phyloP scores from a whole-genome alignment of 2,888 invertebrate species.

The Seira ritae region DNA sequence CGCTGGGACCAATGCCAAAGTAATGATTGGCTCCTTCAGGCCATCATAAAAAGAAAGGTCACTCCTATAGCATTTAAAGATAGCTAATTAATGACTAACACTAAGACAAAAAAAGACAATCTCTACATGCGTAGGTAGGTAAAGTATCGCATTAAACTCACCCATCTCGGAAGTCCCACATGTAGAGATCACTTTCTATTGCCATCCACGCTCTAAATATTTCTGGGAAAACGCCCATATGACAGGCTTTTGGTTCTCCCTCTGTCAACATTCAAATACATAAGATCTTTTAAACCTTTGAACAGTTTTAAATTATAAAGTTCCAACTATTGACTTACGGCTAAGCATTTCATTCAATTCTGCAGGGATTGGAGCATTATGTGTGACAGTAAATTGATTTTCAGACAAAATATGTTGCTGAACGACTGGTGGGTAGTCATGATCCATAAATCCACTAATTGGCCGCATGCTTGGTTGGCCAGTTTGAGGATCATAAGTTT shows the following conservation, averaged over 20 bases:
- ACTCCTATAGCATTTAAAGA: constrained; percentile 79
- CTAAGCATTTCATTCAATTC: constrained; percentile 97
- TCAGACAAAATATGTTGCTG: constrained; percentile 83
- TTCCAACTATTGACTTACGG: constrained; percentile 81
- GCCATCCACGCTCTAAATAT: constrained; percentile 97
- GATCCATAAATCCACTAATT: constrained; percentile 92
- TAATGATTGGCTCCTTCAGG: constrained; percentile 93
- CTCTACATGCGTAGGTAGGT: too few species aligned
- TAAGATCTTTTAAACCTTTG: neutral
- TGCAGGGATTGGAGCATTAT: constrained; percentile 91
- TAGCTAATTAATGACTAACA: neutral
- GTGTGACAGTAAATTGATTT: constrained; percentile 86
- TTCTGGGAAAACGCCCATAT: constrained; percentile 97
- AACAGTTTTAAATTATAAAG: constrained; percentile 17
- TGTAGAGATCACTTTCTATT: constrained; percentile 97
- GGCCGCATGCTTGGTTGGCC: constrained; percentile 74
- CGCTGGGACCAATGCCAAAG: constrained; percentile 91
- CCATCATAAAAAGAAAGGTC: constrained; percentile 99
- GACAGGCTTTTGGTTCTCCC: constrained; percentile 57
- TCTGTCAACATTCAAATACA: constrained; percentile 40
- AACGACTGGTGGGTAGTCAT: constrained; percentile 89
- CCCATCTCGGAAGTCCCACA: constrained; percentile 98
- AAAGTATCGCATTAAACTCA: too few species aligned
- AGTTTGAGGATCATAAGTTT: constrained; percentile 57
- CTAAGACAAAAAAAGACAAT: neutral